Base-by-base conservation (phyloP, 2,113 vertebrate genomes). In the Abramis brama region DNA sequence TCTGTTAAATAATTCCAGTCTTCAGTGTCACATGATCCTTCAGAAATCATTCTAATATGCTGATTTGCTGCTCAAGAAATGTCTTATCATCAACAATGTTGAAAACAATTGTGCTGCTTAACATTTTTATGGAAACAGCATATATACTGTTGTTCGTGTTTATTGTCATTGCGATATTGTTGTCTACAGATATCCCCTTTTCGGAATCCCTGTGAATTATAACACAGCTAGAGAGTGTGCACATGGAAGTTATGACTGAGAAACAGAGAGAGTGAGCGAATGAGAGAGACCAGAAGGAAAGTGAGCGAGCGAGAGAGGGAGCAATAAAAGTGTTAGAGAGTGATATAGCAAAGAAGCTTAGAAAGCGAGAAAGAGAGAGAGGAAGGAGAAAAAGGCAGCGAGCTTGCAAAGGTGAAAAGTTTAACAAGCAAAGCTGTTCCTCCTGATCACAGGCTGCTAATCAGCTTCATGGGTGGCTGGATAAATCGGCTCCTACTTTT, bases 371-470 rank as follows among this genome's bases (percentile, higher is more conserved):
- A 6, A 57, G 52, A 57, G 55, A 57, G 55, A 57, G 55, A 57
- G 64, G 12, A 23, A 80, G 39, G 62, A 52, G 64, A 57, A 43
- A 77, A 50, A 82, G 33, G 85, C 74, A 86, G 82, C 90, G 89
- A 92, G 93, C 93, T 93, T 43, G 88, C 87, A 96, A 96, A 97
- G 97, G 97, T 99, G 97, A 98, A 98, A 98, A 99, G 97, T 99
- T 98, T 97, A 99, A 98, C 97, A 97, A 96, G 97, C 96, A 98
- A 97, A 98, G 97, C 97, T 97, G 96, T 97, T 97, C 96, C 97
- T 97, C 97, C 97, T 98, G 97, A 99, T 99, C 97, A 96, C 95
- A 96, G 97, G 95, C 96, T 96, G 96, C 96, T 98, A 98, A 98
- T 98, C 97, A 98, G 96, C 97, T 97, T 98, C 97, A 98, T 97